phyloP scores from a whole-genome alignment of 2,888 invertebrate genomes.

The Diogma glabrata region DNA sequence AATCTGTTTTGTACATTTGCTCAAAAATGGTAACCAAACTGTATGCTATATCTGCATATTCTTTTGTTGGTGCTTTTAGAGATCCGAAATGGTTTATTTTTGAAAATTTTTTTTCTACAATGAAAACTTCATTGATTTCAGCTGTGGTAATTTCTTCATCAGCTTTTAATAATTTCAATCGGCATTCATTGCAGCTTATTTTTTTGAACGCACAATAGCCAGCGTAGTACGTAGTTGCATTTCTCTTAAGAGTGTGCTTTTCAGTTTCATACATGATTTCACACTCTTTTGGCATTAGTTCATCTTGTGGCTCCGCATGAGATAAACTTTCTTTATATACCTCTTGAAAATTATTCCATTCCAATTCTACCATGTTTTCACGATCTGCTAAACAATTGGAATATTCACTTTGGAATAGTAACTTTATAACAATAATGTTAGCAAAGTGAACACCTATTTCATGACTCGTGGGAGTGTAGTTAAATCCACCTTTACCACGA shows the following conservation, averaged over 20 bases:
- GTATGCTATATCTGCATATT: not conserved
- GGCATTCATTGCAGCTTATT: not conserved
- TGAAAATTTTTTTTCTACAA: not conserved
- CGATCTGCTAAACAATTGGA: not conserved
- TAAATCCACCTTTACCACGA: slow-evolving; percentile 1
- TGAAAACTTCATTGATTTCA: not conserved
- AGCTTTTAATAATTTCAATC: not conserved
- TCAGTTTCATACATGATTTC: too few species aligned
- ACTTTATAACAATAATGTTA: not conserved
- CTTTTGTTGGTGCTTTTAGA: not conserved
- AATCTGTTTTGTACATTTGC: too few species aligned
- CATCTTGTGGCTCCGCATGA: too few species aligned
- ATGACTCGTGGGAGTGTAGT: not conserved
- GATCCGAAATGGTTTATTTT: not conserved
- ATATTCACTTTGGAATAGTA: not conserved
- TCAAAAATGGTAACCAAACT: too few species aligned
- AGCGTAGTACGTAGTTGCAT: not conserved
- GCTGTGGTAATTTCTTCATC: not conserved
- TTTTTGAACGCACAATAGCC: not conserved
- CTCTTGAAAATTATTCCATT: not conserved
- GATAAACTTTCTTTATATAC: not conserved
- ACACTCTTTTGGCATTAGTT: too few species aligned
- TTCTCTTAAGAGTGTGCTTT: too few species aligned
- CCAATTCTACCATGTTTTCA: not conserved
- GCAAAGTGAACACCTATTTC: slow-evolving; percentile 3